A percentile compares a stretch with the other conserved stretches of the same genome.
These are phyloP conservation scores for Melangyna quadrimaculata DNA, from an alignment of 2,888 invertebrate genomes.

Conservation along the genomic window DNA sequence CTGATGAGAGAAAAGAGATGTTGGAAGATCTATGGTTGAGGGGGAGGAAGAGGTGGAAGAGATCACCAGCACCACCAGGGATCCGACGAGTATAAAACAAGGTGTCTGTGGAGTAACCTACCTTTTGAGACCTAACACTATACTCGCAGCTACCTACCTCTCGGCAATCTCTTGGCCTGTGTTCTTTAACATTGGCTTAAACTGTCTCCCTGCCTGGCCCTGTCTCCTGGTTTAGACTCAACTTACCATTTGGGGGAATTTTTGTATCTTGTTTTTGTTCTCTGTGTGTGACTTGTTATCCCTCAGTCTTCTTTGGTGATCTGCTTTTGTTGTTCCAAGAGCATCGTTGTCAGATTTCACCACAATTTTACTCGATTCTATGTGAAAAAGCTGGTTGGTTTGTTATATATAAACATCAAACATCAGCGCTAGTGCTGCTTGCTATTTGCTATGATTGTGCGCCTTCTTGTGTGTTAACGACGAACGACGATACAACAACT, in stretches of 20 bases:
- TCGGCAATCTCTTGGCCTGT: conserved; percentile 47
- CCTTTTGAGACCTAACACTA: conserved; percentile 68
- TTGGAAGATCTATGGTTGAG: conserved; percentile 27
- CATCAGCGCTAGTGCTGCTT: conserved; percentile 8
- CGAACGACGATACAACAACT: neutral
- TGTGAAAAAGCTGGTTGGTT: conserved; percentile 25
- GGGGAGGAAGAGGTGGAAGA: conserved; percentile 6
- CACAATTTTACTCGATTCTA: conserved; percentile 30
- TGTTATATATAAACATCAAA: conserved; percentile 20
- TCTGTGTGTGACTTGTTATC: conserved; percentile 53
- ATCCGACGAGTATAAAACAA: conserved; percentile 64
- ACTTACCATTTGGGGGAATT: conserved; percentile 69
- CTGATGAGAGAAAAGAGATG: conserved; percentile 52
- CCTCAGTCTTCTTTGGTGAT: conserved; percentile 66
- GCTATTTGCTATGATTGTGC: conserved; percentile 16
- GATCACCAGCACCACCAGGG: conserved; percentile 24
- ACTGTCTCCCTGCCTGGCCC: conserved; percentile 36
- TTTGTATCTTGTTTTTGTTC: conserved; percentile 44
- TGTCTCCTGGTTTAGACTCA: conserved; percentile 27
- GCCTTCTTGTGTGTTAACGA: conserved; percentile 11
- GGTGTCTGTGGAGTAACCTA: conserved; percentile 71
- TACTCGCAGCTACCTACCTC: conserved; percentile 58
- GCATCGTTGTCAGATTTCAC: conserved; percentile 72
- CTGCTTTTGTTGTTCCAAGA: conserved; percentile 66
- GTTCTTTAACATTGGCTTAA: conserved; percentile 44